Conservation (phyloP, 1,140 invertebrate species). For the Bactericera cockerelli region DNA sequence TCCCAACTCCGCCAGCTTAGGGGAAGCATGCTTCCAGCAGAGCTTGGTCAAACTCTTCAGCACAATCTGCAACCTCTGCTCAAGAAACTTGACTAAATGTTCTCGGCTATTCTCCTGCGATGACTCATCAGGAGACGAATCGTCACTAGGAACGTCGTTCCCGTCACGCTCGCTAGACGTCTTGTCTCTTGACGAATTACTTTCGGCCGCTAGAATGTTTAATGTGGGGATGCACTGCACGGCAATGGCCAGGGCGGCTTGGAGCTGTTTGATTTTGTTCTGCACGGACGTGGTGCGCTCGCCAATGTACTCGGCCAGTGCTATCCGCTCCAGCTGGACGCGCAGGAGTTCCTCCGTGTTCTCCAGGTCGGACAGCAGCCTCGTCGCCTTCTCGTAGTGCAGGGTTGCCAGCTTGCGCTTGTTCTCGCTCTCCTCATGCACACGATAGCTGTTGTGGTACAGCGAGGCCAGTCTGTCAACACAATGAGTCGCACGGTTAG, state of each 20-base stretch:
- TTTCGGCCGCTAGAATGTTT: constrained; percentile 27
- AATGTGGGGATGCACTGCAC: constrained; percentile 41
- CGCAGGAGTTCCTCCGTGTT: constrained; percentile 53
- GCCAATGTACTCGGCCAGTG: constrained; percentile 49
- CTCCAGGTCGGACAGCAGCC: constrained; percentile 46
- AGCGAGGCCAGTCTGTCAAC: constrained; percentile 48
- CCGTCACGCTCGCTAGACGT: too few relatives aligned
- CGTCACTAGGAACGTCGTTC: not conserved
- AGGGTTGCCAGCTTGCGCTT: constrained; percentile 46
- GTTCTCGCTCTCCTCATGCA: constrained; percentile 31
- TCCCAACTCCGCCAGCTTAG: not conserved
- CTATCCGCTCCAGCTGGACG: constrained; percentile 60
- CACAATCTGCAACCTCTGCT: constrained; percentile 47
- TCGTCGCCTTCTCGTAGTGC: constrained; percentile 55
- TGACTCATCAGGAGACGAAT: too few relatives aligned
- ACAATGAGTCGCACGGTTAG: too few relatives aligned
- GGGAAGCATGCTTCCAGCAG: constrained; percentile 18
- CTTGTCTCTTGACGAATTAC: too few relatives aligned
- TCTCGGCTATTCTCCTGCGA: constrained; percentile 26
- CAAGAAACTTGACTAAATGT: constrained; percentile 36
- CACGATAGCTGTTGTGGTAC: constrained; percentile 40
- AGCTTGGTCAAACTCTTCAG: constrained; percentile 49
- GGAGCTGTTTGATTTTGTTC: constrained; percentile 48
- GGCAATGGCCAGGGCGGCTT: constrained; percentile 43
- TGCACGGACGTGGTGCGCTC: constrained; percentile 42